Evolutionary conservation across 2,797 vertebrate species (phyloP).

Genomic region (Eulemur albifrons): DNA sequence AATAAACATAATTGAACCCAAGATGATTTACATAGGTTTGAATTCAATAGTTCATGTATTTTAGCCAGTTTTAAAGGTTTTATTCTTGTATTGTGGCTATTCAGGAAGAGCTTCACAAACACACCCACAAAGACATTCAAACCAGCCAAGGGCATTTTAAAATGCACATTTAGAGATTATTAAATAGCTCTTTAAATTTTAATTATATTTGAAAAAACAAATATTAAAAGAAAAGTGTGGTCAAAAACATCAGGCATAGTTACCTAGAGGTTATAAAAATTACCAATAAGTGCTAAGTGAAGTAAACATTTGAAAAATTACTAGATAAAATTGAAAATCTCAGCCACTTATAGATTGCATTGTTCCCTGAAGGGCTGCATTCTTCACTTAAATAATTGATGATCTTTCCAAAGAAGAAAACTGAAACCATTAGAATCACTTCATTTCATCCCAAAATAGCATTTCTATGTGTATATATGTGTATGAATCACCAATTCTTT

Average conservation of each 20-base stretch:
- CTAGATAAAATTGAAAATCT: slow-evolving; percentile 55
- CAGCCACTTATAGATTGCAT: slow-evolving; percentile 51
- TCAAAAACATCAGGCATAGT: slow-evolving; percentile 7
- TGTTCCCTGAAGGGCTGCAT: slow-evolving; percentile 33
- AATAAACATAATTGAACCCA: slow-evolving; percentile 81
- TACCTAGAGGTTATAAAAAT: slow-evolving; percentile 58
- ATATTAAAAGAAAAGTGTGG: slow-evolving; percentile 44
- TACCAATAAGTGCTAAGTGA: slow-evolving; percentile 41
- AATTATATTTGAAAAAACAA: slow-evolving; percentile 17
- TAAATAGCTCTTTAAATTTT: slow-evolving; percentile 41
- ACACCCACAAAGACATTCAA: slow-evolving; percentile 57
- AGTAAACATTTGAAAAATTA: slow-evolving; percentile 67
- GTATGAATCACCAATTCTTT: neutral
- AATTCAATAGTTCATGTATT: slow-evolving; percentile 77
- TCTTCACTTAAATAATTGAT: slow-evolving; percentile 68
- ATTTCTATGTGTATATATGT: neutral
- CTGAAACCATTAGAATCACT: neutral
- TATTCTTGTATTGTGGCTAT: slow-evolving; percentile 53
- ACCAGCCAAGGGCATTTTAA: slow-evolving; percentile 49
- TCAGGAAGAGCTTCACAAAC: slow-evolving; percentile 63
- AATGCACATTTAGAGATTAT: slow-evolving; percentile 38
- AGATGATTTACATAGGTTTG: slow-evolving; percentile 79
- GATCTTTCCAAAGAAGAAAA: slow-evolving; percentile 46
- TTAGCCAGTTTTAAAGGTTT: slow-evolving; percentile 75
- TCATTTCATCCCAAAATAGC: neutral